Percentiles rank a stretch among this genome's conserved stretches.
Evolutionary conservation across 2,113 vertebrate species (phyloP).

Genomic region (Eulacestoma nigropectus): DNA sequence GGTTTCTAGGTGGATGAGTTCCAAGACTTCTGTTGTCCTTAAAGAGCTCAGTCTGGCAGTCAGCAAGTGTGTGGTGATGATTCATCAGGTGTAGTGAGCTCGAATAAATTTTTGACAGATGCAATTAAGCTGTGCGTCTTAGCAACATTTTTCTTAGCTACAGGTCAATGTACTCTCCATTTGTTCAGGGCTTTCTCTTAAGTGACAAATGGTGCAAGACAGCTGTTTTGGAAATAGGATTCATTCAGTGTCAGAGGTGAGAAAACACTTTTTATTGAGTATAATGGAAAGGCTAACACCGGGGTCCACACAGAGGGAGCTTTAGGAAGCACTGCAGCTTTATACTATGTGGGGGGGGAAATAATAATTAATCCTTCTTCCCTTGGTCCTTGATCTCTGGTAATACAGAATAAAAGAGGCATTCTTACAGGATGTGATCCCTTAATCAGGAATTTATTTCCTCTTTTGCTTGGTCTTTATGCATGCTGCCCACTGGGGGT

Average conservation of each 20-base stretch:
- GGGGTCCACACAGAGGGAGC: background rate
- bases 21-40: slow-evolving; percentile 5
- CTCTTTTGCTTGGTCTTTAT: background rate
- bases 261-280: background rate
- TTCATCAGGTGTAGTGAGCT: slow-evolving; percentile 37
- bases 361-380: background rate
- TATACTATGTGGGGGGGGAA: background rate
- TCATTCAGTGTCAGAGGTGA: slow-evolving; percentile 10
- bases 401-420: background rate
- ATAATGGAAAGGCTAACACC: background rate
- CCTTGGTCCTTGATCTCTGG: background rate
- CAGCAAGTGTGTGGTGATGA: background rate
- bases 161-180: slow-evolving; percentile 19
- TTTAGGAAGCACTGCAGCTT: background rate
- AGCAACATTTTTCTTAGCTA: slow-evolving; percentile 46
- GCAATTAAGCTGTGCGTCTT: slow-evolving; percentile 29
- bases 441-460: background rate
- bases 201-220: slow-evolving; percentile 2
- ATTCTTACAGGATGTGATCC: background rate
- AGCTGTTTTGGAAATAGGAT: slow-evolving; percentile 4
- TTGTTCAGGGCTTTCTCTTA: slow-evolving; percentile 25
- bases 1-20: background rate
- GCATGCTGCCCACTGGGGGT: background rate
- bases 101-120: slow-evolving; percentile 30
- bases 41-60: background rate